These are phyloP conservation scores for Drosophila trapezifrons DNA, from an alignment of 1,140 invertebrate species.

Conservation along the genomic window DNA sequence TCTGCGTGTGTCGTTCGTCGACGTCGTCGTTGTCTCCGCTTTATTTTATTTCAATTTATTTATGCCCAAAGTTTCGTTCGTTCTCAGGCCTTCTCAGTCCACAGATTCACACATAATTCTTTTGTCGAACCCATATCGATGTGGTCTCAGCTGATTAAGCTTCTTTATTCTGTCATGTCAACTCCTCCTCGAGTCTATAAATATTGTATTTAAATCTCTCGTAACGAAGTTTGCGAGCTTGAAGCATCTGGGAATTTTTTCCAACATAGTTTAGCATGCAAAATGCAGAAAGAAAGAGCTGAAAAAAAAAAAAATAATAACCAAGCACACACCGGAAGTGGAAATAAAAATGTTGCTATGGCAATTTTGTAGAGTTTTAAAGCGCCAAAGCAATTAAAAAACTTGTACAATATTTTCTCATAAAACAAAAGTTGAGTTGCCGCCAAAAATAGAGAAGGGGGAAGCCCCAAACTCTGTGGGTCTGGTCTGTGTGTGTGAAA, in stretches of 20 bases:
- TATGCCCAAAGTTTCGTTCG: conserved; percentile 55
- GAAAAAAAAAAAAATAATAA: background rate
- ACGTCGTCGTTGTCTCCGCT: conserved; percentile 2
- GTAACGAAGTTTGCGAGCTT: conserved; percentile 6
- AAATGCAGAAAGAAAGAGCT: background rate
- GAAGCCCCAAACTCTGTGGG: background rate
- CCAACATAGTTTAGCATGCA: background rate
- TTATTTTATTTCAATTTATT: conserved; percentile 50
- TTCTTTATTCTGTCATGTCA: conserved; percentile 13
- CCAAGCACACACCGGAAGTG: conserved; percentile 17
- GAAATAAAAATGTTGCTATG: conserved; percentile 28
- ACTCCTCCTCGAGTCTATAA: conserved; percentile 28
- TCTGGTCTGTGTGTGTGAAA: conserved; percentile 8
- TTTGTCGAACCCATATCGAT: conserved; percentile 55
- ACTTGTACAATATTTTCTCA: conserved; percentile 68
- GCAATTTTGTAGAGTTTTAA: conserved; percentile 23
- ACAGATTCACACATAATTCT: conserved; percentile 74
- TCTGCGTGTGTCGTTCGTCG: conserved; percentile 20
- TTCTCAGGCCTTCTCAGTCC: conserved; percentile 48
- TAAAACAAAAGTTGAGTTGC: conserved; percentile 59
- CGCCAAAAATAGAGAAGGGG: background rate
- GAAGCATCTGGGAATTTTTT: conserved; percentile 1
- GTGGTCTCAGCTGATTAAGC: conserved; percentile 29
- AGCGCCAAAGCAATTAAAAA: conserved; percentile 65
- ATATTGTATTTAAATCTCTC: conserved; percentile 43